These are phyloP conservation scores for Neogobius melanostomus DNA, from an alignment of 2,113 vertebrate species.

Conservation along the genomic window DNA sequence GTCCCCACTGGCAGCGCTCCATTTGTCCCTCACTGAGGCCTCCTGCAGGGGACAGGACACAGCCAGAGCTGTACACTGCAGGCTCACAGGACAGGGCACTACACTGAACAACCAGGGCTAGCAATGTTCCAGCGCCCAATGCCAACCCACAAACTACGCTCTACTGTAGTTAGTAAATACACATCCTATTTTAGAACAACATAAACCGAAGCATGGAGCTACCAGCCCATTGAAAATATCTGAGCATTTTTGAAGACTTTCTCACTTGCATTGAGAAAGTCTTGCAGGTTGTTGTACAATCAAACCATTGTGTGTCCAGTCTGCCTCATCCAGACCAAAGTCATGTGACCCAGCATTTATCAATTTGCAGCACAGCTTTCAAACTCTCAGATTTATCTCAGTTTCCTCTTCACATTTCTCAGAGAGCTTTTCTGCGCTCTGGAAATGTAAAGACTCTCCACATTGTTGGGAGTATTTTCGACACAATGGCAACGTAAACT, in stretches of 20 bases:
- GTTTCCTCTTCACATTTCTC: slow-evolving; percentile 17
- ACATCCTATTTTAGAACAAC: no score
- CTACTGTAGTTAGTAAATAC: not conserved
- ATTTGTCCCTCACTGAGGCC: slow-evolving; percentile 27
- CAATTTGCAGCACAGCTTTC: slow-evolving; percentile 43
- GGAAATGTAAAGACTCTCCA: not conserved
- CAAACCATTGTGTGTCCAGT: slow-evolving; percentile 60
- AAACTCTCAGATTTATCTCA: slow-evolving; percentile 20
- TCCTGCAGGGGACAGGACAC: slow-evolving; percentile 12
- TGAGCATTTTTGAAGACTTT: not conserved
- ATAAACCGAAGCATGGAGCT: no score
- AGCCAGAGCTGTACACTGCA: slow-evolving; percentile 3
- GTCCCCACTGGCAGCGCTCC: slow-evolving; percentile 36
- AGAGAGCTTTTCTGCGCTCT: slow-evolving; percentile 9
- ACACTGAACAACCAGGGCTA: not conserved
- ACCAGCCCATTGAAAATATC: not conserved
- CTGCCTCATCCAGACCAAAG: slow-evolving; percentile 49
- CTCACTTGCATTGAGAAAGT: slow-evolving; percentile 6
- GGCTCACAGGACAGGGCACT: slow-evolving; percentile 13
- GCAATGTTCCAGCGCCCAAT: not conserved
- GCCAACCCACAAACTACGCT: not conserved
- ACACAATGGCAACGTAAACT: not conserved
- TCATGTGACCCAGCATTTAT: slow-evolving; percentile 56
- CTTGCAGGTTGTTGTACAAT: slow-evolving; percentile 44
- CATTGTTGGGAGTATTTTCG: not conserved